phyloP scores from a whole-genome alignment of 2,113 vertebrate genomes.

The Gobiocypris rarus region DNA sequence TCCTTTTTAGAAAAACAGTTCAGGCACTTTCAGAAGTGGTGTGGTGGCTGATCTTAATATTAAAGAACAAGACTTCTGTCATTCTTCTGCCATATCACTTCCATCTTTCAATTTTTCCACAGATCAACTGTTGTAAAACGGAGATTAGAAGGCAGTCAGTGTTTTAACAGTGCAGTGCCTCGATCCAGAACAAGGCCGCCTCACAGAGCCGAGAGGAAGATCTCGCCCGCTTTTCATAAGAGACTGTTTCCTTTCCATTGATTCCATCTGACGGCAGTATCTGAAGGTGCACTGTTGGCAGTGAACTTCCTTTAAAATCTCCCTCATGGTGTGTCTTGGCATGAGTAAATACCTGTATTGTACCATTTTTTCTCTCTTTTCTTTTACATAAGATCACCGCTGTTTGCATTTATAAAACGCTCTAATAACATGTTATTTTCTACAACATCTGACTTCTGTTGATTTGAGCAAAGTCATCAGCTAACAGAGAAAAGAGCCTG shows the following conservation, averaged over 20 bases:
- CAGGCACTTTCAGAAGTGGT: background rate
- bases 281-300: constrained; percentile 67
- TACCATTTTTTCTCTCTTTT: constrained; percentile 56
- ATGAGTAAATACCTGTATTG: constrained; percentile 75
- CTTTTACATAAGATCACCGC: constrained; percentile 58
- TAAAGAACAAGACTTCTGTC: constrained; percentile 7
- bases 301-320: constrained; percentile 71
- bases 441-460: constrained; percentile 77
- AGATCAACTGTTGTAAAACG: constrained; percentile 7
- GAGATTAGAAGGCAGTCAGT: constrained; percentile 12
- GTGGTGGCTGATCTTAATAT: background rate
- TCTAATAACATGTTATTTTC: constrained; percentile 80
- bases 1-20: background rate
- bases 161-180: background rate
- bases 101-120: constrained; percentile 3
- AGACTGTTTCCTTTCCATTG: constrained; percentile 51
- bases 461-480: constrained; percentile 72
- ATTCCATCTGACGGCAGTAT: constrained; percentile 58
- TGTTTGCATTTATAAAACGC: constrained; percentile 75
- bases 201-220: constrained; percentile 45
- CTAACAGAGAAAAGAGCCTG: constrained; percentile 65
- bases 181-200: constrained; percentile 35
- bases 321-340: constrained; percentile 61
- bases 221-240: constrained; percentile 41
- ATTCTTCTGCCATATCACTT: background rate